Evolutionary conservation across 2,113 vertebrate species (phyloP).

Genomic region (Edolisoma coerulescens): DNA sequence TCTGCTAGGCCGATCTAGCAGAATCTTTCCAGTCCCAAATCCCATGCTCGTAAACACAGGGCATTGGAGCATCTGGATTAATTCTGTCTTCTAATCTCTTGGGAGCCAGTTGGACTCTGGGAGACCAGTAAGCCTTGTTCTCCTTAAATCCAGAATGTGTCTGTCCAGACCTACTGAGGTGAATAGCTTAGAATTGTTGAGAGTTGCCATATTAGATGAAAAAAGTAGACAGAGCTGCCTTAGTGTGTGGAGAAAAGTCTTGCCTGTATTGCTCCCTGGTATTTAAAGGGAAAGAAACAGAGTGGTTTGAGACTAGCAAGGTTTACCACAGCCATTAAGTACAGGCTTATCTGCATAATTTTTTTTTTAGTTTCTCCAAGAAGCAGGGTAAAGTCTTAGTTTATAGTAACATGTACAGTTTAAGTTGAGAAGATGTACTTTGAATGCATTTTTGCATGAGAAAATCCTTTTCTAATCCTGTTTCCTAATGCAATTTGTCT

Average conservation of each 20-base stretch:
- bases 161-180: background rate
- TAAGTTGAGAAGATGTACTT: background rate
- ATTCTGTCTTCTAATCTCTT: background rate
- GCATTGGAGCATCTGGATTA: background rate
- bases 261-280: background rate
- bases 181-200: background rate
- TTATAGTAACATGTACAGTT: background rate
- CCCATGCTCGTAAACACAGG: background rate
- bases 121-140: background rate
- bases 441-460: background rate
- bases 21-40: background rate
- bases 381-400: background rate
- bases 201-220: background rate
- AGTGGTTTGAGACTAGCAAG: background rate
- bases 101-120: background rate
- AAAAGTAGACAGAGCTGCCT: background rate
- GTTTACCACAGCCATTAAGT: background rate
- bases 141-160: background rate
- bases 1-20: background rate
- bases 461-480: conserved; percentile 3
- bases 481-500: background rate
- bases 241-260: background rate
- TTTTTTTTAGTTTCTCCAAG: background rate
- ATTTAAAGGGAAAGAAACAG: background rate
- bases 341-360: background rate